Conservation (phyloP, 92 coral and sea anemone species). For the Paramuricea clavata region DNA sequence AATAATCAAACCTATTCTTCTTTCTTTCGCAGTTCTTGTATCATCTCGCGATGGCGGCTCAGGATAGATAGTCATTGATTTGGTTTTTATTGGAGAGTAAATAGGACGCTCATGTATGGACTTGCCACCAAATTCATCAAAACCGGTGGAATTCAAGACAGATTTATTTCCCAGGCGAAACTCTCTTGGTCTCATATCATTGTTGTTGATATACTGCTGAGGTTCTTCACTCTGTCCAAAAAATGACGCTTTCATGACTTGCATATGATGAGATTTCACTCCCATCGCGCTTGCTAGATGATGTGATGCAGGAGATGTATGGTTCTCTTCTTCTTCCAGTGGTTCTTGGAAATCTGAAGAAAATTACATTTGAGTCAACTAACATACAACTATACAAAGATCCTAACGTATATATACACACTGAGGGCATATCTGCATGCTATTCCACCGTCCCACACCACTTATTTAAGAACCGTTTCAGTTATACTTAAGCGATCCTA, state of each 20-base stretch:
- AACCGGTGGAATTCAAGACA: conserved; percentile 24
- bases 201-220: conserved; percentile 29
- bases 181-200: conserved; percentile 24
- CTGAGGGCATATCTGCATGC: too few species aligned
- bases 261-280: conserved; percentile 96
- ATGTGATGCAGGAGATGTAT: conserved; percentile 88
- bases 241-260: conserved; percentile 99
- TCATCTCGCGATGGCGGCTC: conserved; percentile 24
- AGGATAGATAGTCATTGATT: conserved; percentile 8
- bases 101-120: not conserved
- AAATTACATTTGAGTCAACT: not conserved
- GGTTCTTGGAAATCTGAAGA: conserved; percentile 62
- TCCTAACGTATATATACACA: too few species aligned
- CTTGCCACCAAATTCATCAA: conserved; percentile 28
- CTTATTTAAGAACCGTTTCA: too few species aligned
- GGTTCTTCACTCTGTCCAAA: conserved; percentile 77
- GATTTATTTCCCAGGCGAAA: conserved; percentile 36
- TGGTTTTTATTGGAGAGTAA: conserved; percentile 17
- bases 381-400: too few species aligned
- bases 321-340: conserved; percentile 68
- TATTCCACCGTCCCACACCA: too few species aligned
- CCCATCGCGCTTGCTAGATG: conserved; percentile 87
- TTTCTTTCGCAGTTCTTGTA: conserved; percentile 21
- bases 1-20: conserved; percentile 28
- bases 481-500: too few species aligned